phyloP scores from a whole-genome alignment of 2,797 vertebrate species.

The Hylomyscus alleni region DNA sequence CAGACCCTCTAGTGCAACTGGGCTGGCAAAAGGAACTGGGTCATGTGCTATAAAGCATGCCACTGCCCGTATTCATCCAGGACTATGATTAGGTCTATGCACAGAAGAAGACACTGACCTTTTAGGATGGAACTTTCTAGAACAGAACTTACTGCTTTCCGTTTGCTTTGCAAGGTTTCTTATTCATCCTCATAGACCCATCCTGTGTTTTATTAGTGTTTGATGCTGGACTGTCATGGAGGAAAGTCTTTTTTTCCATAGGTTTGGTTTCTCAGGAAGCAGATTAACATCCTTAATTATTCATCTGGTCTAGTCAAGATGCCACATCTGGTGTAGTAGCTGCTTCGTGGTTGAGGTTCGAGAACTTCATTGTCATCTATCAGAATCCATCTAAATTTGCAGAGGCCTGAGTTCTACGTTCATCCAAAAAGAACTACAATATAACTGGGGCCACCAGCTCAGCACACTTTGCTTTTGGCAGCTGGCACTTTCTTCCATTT shows the following conservation, averaged over 20 bases:
- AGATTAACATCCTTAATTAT: background rate
- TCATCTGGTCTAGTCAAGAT: background rate
- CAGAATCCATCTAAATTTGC: background rate
- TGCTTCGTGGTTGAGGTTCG: background rate
- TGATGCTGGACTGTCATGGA: background rate
- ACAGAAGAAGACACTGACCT: background rate
- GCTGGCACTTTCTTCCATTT: background rate
- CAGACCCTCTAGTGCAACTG: no score
- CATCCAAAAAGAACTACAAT: background rate
- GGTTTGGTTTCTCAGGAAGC: background rate
- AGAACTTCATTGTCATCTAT: background rate
- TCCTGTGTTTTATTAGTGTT: background rate
- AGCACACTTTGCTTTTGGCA: background rate
- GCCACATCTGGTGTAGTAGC: background rate
- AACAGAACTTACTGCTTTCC: background rate
- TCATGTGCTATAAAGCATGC: background rate
- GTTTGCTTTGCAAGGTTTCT: slow-evolving; percentile 15
- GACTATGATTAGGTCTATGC: background rate
- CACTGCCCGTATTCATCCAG: background rate
- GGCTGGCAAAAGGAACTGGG: background rate
- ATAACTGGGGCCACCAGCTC: background rate
- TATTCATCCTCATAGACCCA: background rate
- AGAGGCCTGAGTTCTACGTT: background rate
- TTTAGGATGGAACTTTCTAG: background rate
- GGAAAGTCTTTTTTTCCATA: background rate